A percentile compares a stretch with the other conserved stretches of the same genome.
Conservation (phyloP, 2,797 vertebrate genomes). For the Arctocebus calabarensis region DNA sequence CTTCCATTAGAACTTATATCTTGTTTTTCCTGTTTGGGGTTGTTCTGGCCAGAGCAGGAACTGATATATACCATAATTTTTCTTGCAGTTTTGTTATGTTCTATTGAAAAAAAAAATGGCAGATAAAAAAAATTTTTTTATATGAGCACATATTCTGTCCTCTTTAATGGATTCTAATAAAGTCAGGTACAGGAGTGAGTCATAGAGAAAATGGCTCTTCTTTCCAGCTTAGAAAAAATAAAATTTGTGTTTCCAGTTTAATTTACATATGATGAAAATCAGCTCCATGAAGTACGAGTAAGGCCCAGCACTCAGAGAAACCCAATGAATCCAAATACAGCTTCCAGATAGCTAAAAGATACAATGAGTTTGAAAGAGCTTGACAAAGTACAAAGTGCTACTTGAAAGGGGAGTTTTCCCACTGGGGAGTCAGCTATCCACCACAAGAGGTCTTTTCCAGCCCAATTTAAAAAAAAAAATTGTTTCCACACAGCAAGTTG, state of each 20-base stretch:
- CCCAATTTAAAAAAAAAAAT: background rate
- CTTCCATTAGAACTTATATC: background rate
- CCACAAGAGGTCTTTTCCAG: background rate
- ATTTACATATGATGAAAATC: slow-evolving; percentile 31
- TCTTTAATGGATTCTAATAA: slow-evolving; percentile 56
- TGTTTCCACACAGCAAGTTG: background rate
- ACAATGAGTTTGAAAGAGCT: slow-evolving; percentile 33
- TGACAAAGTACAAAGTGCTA: background rate
- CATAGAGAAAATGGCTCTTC: background rate
- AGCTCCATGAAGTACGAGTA: background rate
- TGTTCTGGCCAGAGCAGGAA: background rate
- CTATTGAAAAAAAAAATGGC: background rate
- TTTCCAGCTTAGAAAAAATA: slow-evolving; percentile 17
- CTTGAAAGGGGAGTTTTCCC: background rate
- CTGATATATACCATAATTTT: slow-evolving; percentile 15
- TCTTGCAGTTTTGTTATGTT: background rate
- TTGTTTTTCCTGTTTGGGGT: background rate
- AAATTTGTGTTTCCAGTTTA: slow-evolving; percentile 9
- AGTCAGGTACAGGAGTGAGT: background rate
- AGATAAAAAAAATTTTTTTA: slow-evolving; percentile 1
- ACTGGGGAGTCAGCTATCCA: background rate
- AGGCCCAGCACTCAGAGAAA: background rate
- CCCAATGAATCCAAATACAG: background rate
- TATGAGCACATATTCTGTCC: background rate
- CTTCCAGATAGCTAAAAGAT: background rate